These are phyloP conservation scores for Oplegnathus fasciatus DNA, from an alignment of 2,113 vertebrate species.

Conservation along the genomic window DNA sequence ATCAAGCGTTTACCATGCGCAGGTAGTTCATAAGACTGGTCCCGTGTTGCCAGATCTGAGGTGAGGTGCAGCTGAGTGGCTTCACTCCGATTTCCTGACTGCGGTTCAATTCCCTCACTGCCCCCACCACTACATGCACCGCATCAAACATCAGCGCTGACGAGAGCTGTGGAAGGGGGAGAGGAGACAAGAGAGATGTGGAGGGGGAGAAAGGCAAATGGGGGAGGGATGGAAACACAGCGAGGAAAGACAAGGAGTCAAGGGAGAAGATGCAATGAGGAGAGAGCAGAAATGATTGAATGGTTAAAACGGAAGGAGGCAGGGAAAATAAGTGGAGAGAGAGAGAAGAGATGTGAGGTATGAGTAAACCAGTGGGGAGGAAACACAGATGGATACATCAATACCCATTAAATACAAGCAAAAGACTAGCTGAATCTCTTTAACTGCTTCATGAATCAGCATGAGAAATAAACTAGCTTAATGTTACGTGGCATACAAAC, in stretches of 20 bases:
- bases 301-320: slow-evolving; percentile 45
- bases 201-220: background rate
- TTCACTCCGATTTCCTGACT: slow-evolving; percentile 96
- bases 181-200: slow-evolving; percentile 16
- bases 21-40: slow-evolving; percentile 88
- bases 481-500: slow-evolving; percentile 55
- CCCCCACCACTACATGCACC: slow-evolving; percentile 94
- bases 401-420: slow-evolving; percentile 64
- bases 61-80: slow-evolving; percentile 91
- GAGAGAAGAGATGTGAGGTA: slow-evolving; percentile 52
- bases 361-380: slow-evolving; percentile 61
- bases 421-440: slow-evolving; percentile 65
- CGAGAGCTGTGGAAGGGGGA: slow-evolving; percentile 85
- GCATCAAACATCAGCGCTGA: slow-evolving; percentile 95
- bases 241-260: slow-evolving; percentile 26
- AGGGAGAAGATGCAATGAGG: slow-evolving; percentile 38
- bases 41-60: slow-evolving; percentile 95
- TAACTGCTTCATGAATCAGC: slow-evolving; percentile 64
- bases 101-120: slow-evolving; percentile 93
- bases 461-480: slow-evolving; percentile 60
- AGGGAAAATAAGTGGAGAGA: slow-evolving; percentile 37
- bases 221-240: slow-evolving; percentile 17
- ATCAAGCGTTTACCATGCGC: slow-evolving; percentile 68
- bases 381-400: slow-evolving; percentile 61
- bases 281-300: slow-evolving; percentile 52